Base-by-base conservation (phyloP, 1,140 invertebrate species). In the Pygmarrhopalites habei region DNA sequence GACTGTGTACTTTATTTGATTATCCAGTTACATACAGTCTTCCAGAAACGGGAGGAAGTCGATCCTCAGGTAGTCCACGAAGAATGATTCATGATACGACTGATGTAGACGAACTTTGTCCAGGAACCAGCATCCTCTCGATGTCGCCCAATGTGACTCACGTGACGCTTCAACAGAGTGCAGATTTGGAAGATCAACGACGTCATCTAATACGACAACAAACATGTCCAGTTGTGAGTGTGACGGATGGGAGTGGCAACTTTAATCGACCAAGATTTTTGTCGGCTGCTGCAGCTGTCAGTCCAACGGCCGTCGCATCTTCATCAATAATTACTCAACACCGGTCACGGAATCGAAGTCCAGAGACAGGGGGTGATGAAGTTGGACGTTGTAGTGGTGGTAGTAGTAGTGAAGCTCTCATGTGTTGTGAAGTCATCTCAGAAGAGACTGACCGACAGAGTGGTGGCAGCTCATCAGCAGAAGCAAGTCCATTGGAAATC, bases 161-260 rank as follows among this genome's bases (percentile, higher is more conserved):
- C 51, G 57, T 66, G 4, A 61, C 66, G 10, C 53, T 71, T 1
- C 63, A 66, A 32, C 63, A 68, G 52, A 65, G 58, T 17, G 51
- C 62, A 1, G 69, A 71, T 10, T 2, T 71, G 17, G 69, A 71
- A 30, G 69, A 71, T 55, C 69, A 71, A 51, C 49, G 69, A 5
- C 49, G 69, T 23, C 69, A 71, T 52, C 39, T 71, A 12, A 71
- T 71, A 25, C 66, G 69, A 10, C 69, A 71, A 30, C 69, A 71
- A 65, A 71, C 69, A 21, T 71, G 69, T 52, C 69, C 69, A n/a
- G 69, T 71, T 19, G 69, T 71, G 2, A 64, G 60, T 57, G 55
- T 44, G 44, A 49, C 35, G 12, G 69, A 70, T 15, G 65, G 65
- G 12, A 43, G 60, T 32, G 60, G 63, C 7, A 65, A 65, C 28